Conservation (phyloP, 2,797 vertebrate genomes). For the Dallia pectoralis region DNA sequence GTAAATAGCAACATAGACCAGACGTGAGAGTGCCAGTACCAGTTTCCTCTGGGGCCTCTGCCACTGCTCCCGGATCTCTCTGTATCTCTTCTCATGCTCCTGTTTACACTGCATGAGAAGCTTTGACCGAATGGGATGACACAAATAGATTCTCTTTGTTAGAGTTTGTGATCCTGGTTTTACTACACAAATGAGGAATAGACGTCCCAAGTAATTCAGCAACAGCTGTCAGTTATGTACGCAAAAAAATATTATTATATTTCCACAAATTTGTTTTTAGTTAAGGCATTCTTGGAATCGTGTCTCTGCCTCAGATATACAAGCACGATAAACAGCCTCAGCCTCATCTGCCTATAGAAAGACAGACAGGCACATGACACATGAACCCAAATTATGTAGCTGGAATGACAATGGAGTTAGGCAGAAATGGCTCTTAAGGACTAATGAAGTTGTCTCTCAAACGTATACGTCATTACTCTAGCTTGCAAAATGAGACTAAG, state of each 20-base stretch:
- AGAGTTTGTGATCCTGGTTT: no score
- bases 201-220: no score
- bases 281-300: conserved; percentile 96
- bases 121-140: conserved; percentile 63
- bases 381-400: not conserved
- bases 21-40: conserved; percentile 64
- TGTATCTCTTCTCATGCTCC: conserved; percentile 91
- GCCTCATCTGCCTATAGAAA: conserved; percentile 86
- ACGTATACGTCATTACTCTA: not conserved
- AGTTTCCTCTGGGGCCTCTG: conserved; percentile 90
- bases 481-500: not conserved
- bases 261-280: no score
- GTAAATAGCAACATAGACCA: not conserved
- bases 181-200: no score
- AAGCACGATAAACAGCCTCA: conserved; percentile 91
- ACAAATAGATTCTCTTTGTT: not conserved
- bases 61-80: conserved; percentile 96
- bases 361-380: not conserved
- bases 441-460: not conserved
- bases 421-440: not conserved
- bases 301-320: conserved; percentile 87
- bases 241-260: no score
- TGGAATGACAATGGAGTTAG: not conserved
- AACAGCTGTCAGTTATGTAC: no score
- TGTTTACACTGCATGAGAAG: conserved; percentile 81